Percentiles rank a stretch among this genome's conserved stretches.
phyloP scores from a whole-genome alignment of 2,797 vertebrate species.

The Pseudomugil tenellus region DNA sequence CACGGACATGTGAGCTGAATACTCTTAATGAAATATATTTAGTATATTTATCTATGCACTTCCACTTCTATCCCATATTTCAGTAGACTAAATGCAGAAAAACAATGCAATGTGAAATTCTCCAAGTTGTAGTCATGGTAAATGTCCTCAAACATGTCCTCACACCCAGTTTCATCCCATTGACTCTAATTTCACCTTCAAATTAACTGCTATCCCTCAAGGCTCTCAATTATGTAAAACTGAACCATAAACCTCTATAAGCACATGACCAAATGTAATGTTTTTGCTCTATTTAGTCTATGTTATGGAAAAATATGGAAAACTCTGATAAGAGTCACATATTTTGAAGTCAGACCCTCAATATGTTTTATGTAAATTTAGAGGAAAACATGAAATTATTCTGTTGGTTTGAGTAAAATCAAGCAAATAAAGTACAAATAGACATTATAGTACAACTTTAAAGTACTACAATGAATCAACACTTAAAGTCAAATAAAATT shows the following conservation, averaged over 20 bases:
- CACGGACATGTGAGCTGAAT: not conserved
- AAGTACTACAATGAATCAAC: not conserved
- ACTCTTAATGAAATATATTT: not conserved
- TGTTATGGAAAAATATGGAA: not conserved
- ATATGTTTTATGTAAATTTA: not conserved
- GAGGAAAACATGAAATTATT: not conserved
- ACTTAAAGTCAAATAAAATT: not conserved
- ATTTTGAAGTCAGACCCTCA: not conserved
- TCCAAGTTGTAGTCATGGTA: not conserved
- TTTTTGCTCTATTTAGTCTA: not conserved
- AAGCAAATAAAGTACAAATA: not conserved
- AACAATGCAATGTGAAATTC: not conserved
- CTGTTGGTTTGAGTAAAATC: not conserved
- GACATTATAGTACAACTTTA: not conserved
- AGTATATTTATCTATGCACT: not conserved
- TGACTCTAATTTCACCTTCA: constrained; percentile 3
- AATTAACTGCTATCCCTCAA: not conserved
- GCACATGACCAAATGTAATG: not conserved
- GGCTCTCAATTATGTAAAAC: not conserved
- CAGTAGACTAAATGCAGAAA: constrained; percentile 1
- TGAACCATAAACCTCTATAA: not conserved
- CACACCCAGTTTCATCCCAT: not conserved
- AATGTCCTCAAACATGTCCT: not conserved
- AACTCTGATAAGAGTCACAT: not conserved
- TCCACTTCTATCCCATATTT: not conserved